Evolutionary conservation across 2,888 invertebrate species (phyloP), one percentile per base, ranked within the genome.

Genomic region (Diaperis boleti): DNA sequence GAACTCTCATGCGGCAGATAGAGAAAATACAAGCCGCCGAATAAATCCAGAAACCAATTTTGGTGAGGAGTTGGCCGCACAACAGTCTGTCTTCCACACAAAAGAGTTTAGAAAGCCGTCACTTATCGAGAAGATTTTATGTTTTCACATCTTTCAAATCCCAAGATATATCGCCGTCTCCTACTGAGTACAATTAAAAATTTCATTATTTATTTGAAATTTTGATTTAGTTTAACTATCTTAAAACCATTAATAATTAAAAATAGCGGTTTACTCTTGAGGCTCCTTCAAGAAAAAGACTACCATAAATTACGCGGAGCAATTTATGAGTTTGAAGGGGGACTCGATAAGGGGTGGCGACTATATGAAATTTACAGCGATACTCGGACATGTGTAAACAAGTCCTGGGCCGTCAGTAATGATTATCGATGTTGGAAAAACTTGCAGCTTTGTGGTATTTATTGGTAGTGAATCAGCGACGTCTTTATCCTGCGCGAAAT

Each of bases 111-210:
- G 59, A 52, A 60, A 52, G 52, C 52, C 59, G 59, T 60, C 59
- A 60, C 33, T 49, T 49, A 49, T 44, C 5, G 50, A 41, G 26
- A 37, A 59, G 59, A 59, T 39, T 59, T 59, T 49, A 59, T 49
- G 59, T 59, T 59, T 59, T 49, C 59, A 49, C 26, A 35, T 59
- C 59, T 60, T 60, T 60, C 59, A 60, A 44, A 59, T 41, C 42
- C 7, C 17, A 50, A 68, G 66, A 68, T 70, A 70, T 70, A 70
- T 69, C 59, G 67, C 56, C 55, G 68, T 39, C 66, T 67, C 70
- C 70, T 68, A 70, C 70, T 68, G 70, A 57, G 70, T 66, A 70
- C 70, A 70, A 70, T 70, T 70, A 70, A 70, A 68, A 67, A 56
- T 70, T 70, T 63, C 67, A 65, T 68, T 70, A 70, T 70, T 70